phyloP scores from a whole-genome alignment of 2,113 vertebrate genomes.

The Verasper variegatus region DNA sequence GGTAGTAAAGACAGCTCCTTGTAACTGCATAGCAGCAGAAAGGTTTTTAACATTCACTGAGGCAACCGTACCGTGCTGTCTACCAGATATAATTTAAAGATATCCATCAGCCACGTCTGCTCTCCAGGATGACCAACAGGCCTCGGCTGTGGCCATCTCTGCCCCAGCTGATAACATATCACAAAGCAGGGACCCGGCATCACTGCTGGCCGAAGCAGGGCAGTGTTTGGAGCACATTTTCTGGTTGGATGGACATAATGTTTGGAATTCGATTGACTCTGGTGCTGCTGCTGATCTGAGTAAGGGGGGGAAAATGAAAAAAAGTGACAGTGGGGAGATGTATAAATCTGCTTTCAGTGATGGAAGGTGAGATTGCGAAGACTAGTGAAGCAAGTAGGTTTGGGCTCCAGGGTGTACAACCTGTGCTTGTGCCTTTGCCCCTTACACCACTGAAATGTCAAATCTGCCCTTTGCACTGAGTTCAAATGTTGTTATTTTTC shows the following conservation, averaged over 20 bases:
- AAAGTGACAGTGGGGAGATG: conserved; percentile 47
- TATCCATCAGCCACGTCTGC: conserved; percentile 56
- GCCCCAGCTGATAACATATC: conserved; percentile 63
- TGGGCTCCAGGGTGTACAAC: conserved; percentile 53
- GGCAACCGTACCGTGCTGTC: conserved; percentile 20
- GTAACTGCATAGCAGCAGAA: conserved; percentile 5
- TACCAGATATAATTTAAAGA: conserved; percentile 71
- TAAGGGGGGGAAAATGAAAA: conserved; percentile 38
- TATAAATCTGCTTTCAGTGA: conserved; percentile 56
- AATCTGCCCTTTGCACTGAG: conserved; percentile 60
- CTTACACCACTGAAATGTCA: conserved; percentile 60
- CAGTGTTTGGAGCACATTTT: conserved; percentile 64
- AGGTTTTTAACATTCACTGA: conserved; percentile 50
- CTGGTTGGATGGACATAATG: conserved; percentile 66
- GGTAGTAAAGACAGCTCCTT: background rate
- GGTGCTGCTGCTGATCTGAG: conserved; percentile 46
- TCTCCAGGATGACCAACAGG: conserved; percentile 51
- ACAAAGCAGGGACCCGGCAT: conserved; percentile 27
- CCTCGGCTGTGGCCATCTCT: conserved; percentile 42
- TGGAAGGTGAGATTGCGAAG: conserved; percentile 60
- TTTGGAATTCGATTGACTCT: conserved; percentile 71
- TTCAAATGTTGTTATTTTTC: conserved; percentile 64
- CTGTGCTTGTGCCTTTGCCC: conserved; percentile 29
- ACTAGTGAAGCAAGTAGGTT: conserved; percentile 26
- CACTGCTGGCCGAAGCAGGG: conserved; percentile 28